Conservation (phyloP, 2,888 invertebrate species). For the Amphimallon solstitiale region DNA sequence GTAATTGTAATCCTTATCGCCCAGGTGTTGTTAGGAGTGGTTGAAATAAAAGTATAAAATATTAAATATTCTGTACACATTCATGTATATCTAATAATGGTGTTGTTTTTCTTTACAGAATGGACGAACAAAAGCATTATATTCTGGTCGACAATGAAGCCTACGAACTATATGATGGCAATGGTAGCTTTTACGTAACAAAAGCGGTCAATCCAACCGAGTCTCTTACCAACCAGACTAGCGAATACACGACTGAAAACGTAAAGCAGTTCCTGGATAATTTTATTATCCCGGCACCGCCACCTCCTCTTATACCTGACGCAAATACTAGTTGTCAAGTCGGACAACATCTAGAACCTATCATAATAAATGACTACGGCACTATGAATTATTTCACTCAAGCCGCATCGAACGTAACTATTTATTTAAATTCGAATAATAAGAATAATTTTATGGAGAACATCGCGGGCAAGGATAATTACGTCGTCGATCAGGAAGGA, state of each 20-base stretch:
- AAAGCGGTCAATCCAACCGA: conserved; percentile 24
- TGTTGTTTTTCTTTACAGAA: not conserved
- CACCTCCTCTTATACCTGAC: not conserved
- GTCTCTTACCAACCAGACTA: conserved; percentile 2
- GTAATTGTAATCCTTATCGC: no score
- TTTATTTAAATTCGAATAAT: conserved; percentile 35
- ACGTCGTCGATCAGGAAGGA: conserved; percentile 15
- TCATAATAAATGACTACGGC: conserved; percentile 31
- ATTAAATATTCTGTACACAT: not conserved
- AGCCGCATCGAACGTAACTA: conserved; percentile 31
- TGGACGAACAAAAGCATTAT: conserved; percentile 28
- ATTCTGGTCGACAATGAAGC: conserved; percentile 35
- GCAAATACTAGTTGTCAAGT: not conserved
- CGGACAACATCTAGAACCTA: conserved; percentile 33
- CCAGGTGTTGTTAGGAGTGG: no score
- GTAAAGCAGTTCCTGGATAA: not conserved
- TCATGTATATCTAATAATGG: not conserved
- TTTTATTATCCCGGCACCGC: not conserved
- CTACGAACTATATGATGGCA: conserved; percentile 32
- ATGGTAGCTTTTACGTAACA: conserved; percentile 34
- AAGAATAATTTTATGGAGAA: conserved; percentile 23
- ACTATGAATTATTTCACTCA: conserved; percentile 37
- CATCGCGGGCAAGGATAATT: not conserved
- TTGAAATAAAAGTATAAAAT: no score
- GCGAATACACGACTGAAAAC: not conserved